phyloP scores from a whole-genome alignment of 2,797 vertebrate species.

The Coilia nasus region DNA sequence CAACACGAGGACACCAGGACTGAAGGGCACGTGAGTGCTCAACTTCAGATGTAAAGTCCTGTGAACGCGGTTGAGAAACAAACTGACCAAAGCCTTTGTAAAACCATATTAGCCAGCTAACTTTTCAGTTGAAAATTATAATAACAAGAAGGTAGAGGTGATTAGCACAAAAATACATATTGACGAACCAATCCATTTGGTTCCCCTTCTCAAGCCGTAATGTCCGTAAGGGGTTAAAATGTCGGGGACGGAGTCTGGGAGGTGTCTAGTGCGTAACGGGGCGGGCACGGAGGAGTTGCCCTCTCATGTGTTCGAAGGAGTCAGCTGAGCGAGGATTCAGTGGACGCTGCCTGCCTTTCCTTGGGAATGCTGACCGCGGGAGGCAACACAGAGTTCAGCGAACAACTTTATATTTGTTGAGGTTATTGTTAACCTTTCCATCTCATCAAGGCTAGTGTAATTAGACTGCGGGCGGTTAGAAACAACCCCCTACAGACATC shows the following conservation, averaged over 20 bases:
- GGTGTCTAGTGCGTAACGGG: constrained; percentile 45
- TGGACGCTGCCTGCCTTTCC: constrained; percentile 41
- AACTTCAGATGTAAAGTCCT: constrained; percentile 22
- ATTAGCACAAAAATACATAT: background rate
- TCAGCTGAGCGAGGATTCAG: constrained; percentile 53
- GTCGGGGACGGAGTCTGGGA: constrained; percentile 34
- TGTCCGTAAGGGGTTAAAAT: constrained; percentile 48
- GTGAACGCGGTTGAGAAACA: background rate
- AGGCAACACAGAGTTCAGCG: constrained; percentile 31
- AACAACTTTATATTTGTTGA: constrained; percentile 29
- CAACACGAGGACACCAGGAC: background rate
- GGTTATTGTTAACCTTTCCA: constrained; percentile 22
- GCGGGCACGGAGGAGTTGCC: constrained; percentile 45
- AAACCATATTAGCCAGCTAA: background rate
- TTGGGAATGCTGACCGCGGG: constrained; percentile 36
- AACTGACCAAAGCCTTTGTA: background rate
- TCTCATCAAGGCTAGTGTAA: background rate
- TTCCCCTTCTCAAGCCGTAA: background rate
- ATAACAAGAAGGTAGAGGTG: background rate
- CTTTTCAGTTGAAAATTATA: background rate
- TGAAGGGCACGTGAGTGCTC: background rate
- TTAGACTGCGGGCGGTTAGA: background rate
- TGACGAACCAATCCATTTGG: background rate
- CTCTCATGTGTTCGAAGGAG: constrained; percentile 51
- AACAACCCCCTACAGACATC: constrained; percentile 16